Evolutionary conservation across 2,113 vertebrate species (phyloP).

Genomic region (Dicrurus megarhynchus): DNA sequence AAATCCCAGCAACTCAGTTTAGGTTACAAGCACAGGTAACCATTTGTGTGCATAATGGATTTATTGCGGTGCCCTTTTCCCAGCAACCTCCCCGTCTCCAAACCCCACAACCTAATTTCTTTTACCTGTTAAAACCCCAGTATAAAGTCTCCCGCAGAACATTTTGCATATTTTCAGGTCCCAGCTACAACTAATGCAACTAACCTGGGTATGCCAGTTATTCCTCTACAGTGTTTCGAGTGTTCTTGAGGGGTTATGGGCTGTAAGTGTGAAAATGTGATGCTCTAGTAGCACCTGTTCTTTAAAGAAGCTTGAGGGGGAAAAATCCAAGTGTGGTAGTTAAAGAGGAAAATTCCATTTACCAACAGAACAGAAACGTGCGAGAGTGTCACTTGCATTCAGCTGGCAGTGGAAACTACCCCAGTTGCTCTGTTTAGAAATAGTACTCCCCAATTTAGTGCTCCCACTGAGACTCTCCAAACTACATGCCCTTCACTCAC

Average conservation of each 20-base stretch:
- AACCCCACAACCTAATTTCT: background rate
- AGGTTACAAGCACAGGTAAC: background rate
- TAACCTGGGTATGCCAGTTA: background rate
- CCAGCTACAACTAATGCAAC: background rate
- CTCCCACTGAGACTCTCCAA: background rate
- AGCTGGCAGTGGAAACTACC: background rate
- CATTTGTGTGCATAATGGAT: background rate
- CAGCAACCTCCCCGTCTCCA: background rate
- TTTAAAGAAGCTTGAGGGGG: background rate
- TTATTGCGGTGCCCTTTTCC: background rate
- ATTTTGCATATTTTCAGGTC: background rate
- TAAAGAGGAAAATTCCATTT: background rate
- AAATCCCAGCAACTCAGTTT: background rate
- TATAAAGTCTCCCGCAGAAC: background rate
- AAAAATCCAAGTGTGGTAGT: background rate
- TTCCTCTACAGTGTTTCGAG: background rate
- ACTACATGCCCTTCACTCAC: rapidly evolving
- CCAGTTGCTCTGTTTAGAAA: background rate
- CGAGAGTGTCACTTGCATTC: background rate
- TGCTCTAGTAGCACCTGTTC: background rate
- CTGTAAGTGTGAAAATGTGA: background rate
- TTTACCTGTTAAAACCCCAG: background rate
- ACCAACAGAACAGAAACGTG: background rate
- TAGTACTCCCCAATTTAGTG: background rate
- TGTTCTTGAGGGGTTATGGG: background rate